phyloP scores from a whole-genome alignment of 92 coral and sea anemone species.

The Phenganax stokvisi region DNA sequence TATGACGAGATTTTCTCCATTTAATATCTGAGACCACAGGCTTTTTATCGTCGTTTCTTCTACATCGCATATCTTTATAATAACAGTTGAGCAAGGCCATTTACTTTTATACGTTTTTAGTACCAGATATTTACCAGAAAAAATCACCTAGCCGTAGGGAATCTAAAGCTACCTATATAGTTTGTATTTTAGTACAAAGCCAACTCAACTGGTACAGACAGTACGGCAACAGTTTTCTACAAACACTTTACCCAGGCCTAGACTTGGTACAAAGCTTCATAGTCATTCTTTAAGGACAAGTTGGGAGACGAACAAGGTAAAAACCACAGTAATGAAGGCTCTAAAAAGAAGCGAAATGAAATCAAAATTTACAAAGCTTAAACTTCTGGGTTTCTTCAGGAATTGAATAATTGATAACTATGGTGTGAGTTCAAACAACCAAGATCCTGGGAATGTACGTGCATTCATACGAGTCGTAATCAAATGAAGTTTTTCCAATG shows the following conservation, averaged over 20 bases:
- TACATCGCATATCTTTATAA: too few relatives aligned
- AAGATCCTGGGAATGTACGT: not conserved
- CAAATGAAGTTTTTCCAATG: too few relatives aligned
- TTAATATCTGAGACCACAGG: too few relatives aligned
- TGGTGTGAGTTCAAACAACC: not conserved
- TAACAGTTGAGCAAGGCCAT: too few relatives aligned
- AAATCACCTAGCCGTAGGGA: too few relatives aligned
- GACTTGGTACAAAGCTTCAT: conserved; percentile 14
- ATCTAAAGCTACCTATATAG: too few relatives aligned
- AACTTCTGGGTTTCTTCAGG: not conserved
- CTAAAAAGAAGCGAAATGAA: not conserved
- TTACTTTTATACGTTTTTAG: too few relatives aligned
- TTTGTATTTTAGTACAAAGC: too few relatives aligned
- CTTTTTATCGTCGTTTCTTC: too few relatives aligned
- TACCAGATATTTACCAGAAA: too few relatives aligned
- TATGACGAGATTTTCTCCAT: too few relatives aligned
- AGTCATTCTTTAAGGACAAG: not conserved
- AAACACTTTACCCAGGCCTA: not conserved
- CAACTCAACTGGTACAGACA: not conserved
- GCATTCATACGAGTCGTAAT: not conserved
- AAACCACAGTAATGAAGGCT: conserved; percentile 14
- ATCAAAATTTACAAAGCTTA: not conserved
- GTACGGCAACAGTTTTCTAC: not conserved
- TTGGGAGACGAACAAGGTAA: conserved; percentile 32
- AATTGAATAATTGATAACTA: not conserved